These are phyloP conservation scores for Nettapus auritus DNA, from an alignment of 2,113 vertebrate genomes.

Conservation along the genomic window DNA sequence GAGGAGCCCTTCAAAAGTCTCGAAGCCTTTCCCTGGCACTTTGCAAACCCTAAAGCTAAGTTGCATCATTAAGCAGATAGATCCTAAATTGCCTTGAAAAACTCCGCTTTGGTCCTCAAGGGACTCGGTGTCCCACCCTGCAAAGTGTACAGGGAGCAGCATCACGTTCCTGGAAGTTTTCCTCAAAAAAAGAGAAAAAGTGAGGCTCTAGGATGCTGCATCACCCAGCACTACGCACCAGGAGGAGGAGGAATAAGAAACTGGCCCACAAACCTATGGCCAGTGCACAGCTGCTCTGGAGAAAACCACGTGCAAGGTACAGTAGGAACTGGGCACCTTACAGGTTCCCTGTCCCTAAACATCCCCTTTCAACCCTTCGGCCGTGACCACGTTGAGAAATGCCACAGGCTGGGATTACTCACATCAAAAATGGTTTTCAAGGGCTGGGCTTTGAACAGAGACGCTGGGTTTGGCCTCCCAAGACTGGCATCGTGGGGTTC, in stretches of 20 bases:
- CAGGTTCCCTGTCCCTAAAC: neutral
- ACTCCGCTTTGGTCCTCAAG: neutral
- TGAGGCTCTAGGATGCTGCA: neutral
- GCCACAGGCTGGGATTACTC: neutral
- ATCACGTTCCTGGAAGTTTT: neutral
- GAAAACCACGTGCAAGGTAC: neutral
- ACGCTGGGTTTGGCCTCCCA: neutral
- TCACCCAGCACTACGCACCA: neutral
- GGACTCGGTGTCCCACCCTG: neutral
- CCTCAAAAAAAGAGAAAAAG: neutral
- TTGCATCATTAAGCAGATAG: neutral
- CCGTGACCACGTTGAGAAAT: neutral
- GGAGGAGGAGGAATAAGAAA: neutral
- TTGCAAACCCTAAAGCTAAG: neutral
- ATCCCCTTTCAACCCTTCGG: neutral
- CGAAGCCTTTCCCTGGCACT: neutral
- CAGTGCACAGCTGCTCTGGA: rapidly evolving
- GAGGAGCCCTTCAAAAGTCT: neutral
- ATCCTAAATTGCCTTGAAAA: neutral
- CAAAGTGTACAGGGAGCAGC: neutral
- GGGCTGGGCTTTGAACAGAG: neutral
- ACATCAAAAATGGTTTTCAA: neutral
- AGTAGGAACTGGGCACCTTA: neutral
- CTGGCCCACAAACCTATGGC: neutral
- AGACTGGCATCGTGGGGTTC: neutral